A percentile compares a stretch with the other conserved stretches of the same genome.
Evolutionary conservation across 2,113 vertebrate genomes (phyloP).

Genomic region (Petroica traversi): DNA sequence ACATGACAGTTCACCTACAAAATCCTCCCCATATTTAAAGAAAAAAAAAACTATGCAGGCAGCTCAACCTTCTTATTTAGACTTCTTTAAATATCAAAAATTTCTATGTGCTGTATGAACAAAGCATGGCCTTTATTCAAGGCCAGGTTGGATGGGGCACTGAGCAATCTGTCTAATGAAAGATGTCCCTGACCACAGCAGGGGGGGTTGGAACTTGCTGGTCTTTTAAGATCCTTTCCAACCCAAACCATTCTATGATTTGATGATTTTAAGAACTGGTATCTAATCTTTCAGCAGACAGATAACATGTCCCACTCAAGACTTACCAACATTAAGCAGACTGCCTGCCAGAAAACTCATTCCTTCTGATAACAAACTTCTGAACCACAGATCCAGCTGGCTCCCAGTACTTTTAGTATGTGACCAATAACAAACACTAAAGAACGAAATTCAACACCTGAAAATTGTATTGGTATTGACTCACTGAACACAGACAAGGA

Average conservation of each 20-base stretch:
- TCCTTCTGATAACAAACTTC: background rate
- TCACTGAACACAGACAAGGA: background rate
- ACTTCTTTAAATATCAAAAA: background rate
- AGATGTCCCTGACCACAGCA: background rate
- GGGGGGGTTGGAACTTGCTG: background rate
- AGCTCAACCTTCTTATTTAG: background rate
- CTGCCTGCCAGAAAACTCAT: background rate
- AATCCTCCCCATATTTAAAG: background rate
- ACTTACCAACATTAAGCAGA: background rate
- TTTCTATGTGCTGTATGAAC: background rate
- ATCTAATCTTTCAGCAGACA: background rate
- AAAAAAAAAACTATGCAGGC: background rate
- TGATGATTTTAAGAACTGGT: background rate
- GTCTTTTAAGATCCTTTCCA: background rate
- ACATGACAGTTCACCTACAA: background rate
- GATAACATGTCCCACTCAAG: background rate
- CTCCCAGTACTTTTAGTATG: background rate
- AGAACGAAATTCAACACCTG: background rate
- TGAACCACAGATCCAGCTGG: background rate
- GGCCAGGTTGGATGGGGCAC: background rate
- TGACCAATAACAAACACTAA: background rate
- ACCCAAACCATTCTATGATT: background rate
- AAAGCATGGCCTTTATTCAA: background rate
- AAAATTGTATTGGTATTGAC: background rate
- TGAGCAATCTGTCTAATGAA: background rate